Conservation (phyloP, 2,113 vertebrate species). For the Phylloscopus trochilus region DNA sequence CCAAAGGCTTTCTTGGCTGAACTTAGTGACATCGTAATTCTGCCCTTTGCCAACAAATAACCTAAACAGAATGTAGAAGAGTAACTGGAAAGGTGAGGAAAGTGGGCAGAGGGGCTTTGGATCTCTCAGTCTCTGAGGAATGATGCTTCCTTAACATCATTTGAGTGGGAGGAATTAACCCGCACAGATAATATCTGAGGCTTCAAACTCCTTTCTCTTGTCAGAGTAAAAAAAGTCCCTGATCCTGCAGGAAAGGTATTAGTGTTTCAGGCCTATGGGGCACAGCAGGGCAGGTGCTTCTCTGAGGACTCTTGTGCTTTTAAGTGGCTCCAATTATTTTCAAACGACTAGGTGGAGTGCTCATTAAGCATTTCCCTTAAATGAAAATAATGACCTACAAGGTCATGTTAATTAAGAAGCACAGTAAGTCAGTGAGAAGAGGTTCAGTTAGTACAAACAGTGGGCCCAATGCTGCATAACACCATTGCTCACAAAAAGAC, state of each 20-base stretch:
- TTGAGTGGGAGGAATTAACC: neutral
- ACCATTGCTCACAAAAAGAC: neutral
- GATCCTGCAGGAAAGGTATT: neutral
- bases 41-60: neutral
- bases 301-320: constrained; percentile 14
- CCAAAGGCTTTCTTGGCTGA: neutral
- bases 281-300: neutral
- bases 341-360: constrained; percentile 7
- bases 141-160: neutral
- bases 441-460: neutral
- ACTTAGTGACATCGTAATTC: neutral
- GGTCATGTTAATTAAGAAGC: constrained; percentile 53
- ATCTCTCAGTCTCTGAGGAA: neutral
- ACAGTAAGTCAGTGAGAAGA: constrained; percentile 18
- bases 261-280: neutral
- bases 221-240: neutral
- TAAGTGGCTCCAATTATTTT: constrained; percentile 58
- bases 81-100: neutral
- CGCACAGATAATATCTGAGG: neutral
- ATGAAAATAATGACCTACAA: constrained; percentile 48
- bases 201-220: neutral
- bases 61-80: neutral
- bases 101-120: neutral
- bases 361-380: constrained; percentile 51
- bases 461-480: neutral